phyloP scores from a whole-genome alignment of 2,888 invertebrate genomes.

The Hirtodrosophila histrioides region DNA sequence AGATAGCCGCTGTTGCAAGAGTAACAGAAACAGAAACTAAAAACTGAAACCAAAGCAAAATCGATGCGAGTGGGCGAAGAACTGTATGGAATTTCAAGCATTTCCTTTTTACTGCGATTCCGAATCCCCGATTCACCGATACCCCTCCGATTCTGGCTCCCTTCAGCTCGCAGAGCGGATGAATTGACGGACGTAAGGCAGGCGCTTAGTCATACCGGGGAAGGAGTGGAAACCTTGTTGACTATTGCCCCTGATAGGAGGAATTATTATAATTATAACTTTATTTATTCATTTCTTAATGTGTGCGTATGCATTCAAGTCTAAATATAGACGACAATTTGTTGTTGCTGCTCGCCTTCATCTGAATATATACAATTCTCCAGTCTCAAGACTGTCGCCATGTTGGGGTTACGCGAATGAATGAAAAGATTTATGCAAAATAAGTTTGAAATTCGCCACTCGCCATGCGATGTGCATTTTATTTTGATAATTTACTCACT shows the following conservation, averaged over 20 bases:
- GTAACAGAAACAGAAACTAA: conserved; percentile 1
- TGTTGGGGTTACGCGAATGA: conserved; percentile 31
- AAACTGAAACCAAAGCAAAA: conserved; percentile 31
- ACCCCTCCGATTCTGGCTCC: conserved; percentile 6
- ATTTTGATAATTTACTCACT: conserved; percentile 25
- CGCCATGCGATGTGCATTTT: conserved; percentile 23
- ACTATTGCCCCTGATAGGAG: conserved; percentile 51
- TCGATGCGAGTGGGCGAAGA: conserved; percentile 41
- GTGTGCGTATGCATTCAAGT: conserved; percentile 22
- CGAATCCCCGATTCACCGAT: conserved; percentile 30
- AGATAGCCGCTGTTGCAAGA: conserved; percentile 9
- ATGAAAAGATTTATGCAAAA: conserved; percentile 74
- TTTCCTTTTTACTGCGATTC: conserved; percentile 59
- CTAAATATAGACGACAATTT: conserved; percentile 48
- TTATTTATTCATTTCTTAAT: conserved; percentile 37
- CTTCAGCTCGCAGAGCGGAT: not conserved
- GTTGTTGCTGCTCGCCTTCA: conserved; percentile 30
- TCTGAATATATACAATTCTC: conserved; percentile 13
- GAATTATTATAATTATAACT: conserved; percentile 44
- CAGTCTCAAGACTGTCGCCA: conserved; percentile 28
- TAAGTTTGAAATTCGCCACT: conserved; percentile 36
- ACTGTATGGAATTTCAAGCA: conserved; percentile 64
- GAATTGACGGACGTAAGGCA: conserved; percentile 8
- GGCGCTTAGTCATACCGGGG: conserved; percentile 42
- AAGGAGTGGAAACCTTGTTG: conserved; percentile 37